Conservation (phyloP, 2,113 vertebrate genomes). For the Hystrix brachyura region DNA sequence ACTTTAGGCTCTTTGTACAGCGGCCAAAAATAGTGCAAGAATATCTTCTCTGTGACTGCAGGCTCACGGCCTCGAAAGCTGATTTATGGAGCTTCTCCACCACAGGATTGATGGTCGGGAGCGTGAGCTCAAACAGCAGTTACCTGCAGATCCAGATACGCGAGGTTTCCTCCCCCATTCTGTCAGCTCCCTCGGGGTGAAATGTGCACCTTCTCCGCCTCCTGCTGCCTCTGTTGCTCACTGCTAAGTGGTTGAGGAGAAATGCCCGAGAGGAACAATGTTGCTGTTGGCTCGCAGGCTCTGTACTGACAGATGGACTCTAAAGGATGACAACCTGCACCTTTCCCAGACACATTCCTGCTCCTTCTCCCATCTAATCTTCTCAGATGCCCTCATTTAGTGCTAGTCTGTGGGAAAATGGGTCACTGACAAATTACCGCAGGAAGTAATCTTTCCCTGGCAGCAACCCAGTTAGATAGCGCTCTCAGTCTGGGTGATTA, state of each 20-base stretch:
- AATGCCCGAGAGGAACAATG: neutral
- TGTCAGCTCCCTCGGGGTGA: neutral
- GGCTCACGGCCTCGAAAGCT: neutral
- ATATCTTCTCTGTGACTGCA: neutral
- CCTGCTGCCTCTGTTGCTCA: conserved; percentile 1
- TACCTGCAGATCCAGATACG: conserved; percentile 65
- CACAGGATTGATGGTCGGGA: conserved; percentile 54
- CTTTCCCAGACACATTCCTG: neutral
- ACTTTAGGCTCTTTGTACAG: conserved; percentile 36
- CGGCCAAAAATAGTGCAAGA: conserved; percentile 47
- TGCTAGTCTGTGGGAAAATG: neutral
- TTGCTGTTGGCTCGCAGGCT: neutral
- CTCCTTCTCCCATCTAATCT: neutral
- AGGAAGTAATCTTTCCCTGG: conserved; percentile 22
- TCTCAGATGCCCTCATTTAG: neutral
- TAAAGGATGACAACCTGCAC: neutral
- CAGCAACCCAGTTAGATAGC: neutral
- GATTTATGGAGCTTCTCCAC: conserved; percentile 33
- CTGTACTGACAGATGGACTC: neutral
- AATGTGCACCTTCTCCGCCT: neutral
- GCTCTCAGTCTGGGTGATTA: neutral
- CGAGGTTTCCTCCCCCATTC: neutral
- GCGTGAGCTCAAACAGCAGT: conserved; percentile 45
- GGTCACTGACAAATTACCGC: neutral
- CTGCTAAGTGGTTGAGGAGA: conserved; percentile 2